These are phyloP conservation scores for Xerus rutilus DNA, from an alignment of 2,797 vertebrate species.

Conservation along the genomic window DNA sequence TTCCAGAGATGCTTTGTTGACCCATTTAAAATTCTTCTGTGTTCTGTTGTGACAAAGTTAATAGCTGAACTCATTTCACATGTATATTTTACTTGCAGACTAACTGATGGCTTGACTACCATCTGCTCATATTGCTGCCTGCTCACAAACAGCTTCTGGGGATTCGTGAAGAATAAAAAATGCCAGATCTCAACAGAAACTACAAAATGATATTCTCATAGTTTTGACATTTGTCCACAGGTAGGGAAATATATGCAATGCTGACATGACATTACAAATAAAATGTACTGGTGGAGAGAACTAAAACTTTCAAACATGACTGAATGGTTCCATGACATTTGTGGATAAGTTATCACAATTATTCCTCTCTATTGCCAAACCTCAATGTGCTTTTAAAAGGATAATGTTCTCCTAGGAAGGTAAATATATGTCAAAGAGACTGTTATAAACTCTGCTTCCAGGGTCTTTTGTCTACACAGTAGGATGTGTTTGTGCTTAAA, in stretches of 20 bases:
- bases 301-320: conserved; percentile 47
- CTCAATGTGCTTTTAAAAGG: not conserved
- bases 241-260: conserved; percentile 55
- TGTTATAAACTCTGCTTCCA: not conserved
- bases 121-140: conserved; percentile 60
- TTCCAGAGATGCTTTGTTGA: not conserved
- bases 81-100: conserved; percentile 49
- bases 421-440: not conserved
- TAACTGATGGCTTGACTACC: conserved; percentile 20
- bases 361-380: not conserved
- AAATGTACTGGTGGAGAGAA: not conserved
- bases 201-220: conserved; percentile 65
- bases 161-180: conserved; percentile 46
- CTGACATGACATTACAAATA: not conserved
- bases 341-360: not conserved
- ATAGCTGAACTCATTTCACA: conserved; percentile 13
- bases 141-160: conserved; percentile 71
- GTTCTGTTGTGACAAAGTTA: conserved; percentile 24
- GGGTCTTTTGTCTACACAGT: not conserved
- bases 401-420: not conserved
- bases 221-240: conserved; percentile 48
- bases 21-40: not conserved
- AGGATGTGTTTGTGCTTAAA: not conserved
- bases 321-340: conserved; percentile 47
- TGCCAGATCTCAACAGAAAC: not conserved